Percentiles rank a stretch among this genome's conserved stretches.
Evolutionary conservation across 2,797 vertebrate genomes (phyloP).

Genomic region (Sebastes aleutianus): DNA sequence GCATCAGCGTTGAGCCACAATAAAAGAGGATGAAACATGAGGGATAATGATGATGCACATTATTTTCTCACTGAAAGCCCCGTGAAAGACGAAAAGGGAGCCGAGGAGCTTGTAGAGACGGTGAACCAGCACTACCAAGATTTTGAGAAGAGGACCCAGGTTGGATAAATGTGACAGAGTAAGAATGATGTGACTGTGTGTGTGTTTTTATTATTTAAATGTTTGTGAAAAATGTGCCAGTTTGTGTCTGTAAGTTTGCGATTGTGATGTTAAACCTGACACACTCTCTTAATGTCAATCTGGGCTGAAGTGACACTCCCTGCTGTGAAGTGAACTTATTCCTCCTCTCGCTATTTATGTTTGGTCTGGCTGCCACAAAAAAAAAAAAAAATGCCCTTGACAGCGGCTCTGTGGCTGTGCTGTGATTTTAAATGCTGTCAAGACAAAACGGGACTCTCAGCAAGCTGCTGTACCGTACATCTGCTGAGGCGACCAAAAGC

Average conservation of each 20-base stretch:
- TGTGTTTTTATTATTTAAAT: constrained; percentile 15
- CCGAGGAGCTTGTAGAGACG: not conserved
- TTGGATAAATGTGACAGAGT: constrained; percentile 13
- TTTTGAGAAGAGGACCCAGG: not conserved
- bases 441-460: not conserved
- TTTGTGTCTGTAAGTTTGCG: constrained; percentile 16
- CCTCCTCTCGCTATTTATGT: constrained; percentile 19
- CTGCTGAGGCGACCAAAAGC: constrained; percentile 14
- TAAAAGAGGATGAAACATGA: not conserved
- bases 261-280: constrained; percentile 34
- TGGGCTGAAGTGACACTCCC: constrained; percentile 49
- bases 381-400: not conserved
- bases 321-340: constrained; percentile 53
- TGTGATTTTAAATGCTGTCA: constrained; percentile 3
- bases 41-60: not conserved
- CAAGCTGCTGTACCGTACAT: not conserved
- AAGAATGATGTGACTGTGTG: not conserved
- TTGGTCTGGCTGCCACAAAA: not conserved
- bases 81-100: not conserved
- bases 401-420: not conserved
- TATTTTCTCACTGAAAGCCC: constrained; percentile 10
- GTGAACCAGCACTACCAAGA: constrained; percentile 12
- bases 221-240: constrained; percentile 37
- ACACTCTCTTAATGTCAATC: constrained; percentile 17
- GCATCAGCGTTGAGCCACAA: not conserved